phyloP scores from a whole-genome alignment of 2,113 vertebrate genomes.

The human region DNA sequence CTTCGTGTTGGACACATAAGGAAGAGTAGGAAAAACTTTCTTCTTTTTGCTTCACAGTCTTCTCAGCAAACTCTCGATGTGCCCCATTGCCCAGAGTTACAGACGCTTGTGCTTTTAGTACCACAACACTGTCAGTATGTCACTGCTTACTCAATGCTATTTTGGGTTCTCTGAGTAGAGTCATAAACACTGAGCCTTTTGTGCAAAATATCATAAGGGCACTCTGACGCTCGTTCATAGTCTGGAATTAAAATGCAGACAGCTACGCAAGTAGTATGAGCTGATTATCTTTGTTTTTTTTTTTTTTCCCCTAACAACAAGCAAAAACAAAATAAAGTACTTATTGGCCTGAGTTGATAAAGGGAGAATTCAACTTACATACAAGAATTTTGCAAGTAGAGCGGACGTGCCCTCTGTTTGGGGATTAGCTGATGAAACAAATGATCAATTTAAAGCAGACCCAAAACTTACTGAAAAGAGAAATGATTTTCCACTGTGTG shows the following conservation, averaged over 20 bases:
- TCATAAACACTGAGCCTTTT: slow-evolving; percentile 94
- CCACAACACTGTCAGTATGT: slow-evolving; percentile 80
- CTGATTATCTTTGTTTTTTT: slow-evolving; percentile 76
- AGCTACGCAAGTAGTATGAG: slow-evolving; percentile 84
- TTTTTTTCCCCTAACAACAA: slow-evolving; percentile 71
- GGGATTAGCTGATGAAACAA: slow-evolving; percentile 82
- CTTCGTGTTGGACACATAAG: not conserved
- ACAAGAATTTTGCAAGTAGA: slow-evolving; percentile 83
- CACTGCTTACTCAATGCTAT: slow-evolving; percentile 82
- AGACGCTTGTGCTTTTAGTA: slow-evolving; percentile 77
- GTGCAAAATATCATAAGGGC: slow-evolving; percentile 88
- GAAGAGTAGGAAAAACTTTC: slow-evolving; percentile 17
- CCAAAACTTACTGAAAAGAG: slow-evolving; percentile 76
- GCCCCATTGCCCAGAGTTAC: slow-evolving; percentile 72
- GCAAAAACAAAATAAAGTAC: slow-evolving; percentile 81
- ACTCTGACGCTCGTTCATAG: slow-evolving; percentile 85
- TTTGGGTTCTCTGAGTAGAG: slow-evolving; percentile 85
- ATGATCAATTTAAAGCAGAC: slow-evolving; percentile 72
- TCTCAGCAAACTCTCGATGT: slow-evolving; percentile 48
- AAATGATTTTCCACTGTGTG: slow-evolving; percentile 39
- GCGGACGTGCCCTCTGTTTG: slow-evolving; percentile 82
- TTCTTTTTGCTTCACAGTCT: slow-evolving; percentile 46
- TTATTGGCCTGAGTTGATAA: slow-evolving; percentile 82
- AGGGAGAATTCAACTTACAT: slow-evolving; percentile 83
- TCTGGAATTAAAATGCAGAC: slow-evolving; percentile 91